Evolutionary conservation across 2,113 vertebrate genomes (phyloP).

Genomic region (Cyanocitta stelleri): DNA sequence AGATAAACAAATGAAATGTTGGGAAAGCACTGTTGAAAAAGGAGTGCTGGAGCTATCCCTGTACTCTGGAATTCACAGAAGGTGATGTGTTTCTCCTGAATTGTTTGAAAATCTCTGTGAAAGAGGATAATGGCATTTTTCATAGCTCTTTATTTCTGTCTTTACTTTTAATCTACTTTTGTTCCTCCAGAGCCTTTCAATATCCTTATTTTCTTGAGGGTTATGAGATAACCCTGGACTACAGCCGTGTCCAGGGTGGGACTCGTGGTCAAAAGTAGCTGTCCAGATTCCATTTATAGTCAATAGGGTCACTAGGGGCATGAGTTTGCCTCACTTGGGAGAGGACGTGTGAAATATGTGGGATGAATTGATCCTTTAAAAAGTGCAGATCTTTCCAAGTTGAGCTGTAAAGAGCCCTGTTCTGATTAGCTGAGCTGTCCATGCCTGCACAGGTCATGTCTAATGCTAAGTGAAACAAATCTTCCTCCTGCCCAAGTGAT

Average conservation of each 20-base stretch:
- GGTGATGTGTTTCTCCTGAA: not conserved
- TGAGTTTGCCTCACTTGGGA: not conserved
- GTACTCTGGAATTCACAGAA: not conserved
- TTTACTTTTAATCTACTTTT: not conserved
- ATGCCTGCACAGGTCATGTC: not conserved
- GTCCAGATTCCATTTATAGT: not conserved
- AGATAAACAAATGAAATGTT: not conserved
- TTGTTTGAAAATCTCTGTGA: not conserved
- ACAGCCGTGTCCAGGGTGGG: rapidly evolving
- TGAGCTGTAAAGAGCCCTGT: not conserved
- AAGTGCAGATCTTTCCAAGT: rapidly evolving
- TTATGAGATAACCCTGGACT: not conserved
- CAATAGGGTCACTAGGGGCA: not conserved
- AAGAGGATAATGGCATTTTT: not conserved
- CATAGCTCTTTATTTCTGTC: not conserved
- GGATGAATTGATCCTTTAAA: not conserved
- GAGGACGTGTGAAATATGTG: not conserved
- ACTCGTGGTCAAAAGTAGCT: not conserved
- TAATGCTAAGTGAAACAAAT: not conserved
- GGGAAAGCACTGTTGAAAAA: not conserved
- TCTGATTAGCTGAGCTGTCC: not conserved
- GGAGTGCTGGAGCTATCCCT: not conserved
- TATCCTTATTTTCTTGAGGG: not conserved
- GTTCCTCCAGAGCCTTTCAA: not conserved
- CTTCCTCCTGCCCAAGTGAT: not conserved